phyloP scores from a whole-genome alignment of 2,113 vertebrate species.

The Indicator maculatus region DNA sequence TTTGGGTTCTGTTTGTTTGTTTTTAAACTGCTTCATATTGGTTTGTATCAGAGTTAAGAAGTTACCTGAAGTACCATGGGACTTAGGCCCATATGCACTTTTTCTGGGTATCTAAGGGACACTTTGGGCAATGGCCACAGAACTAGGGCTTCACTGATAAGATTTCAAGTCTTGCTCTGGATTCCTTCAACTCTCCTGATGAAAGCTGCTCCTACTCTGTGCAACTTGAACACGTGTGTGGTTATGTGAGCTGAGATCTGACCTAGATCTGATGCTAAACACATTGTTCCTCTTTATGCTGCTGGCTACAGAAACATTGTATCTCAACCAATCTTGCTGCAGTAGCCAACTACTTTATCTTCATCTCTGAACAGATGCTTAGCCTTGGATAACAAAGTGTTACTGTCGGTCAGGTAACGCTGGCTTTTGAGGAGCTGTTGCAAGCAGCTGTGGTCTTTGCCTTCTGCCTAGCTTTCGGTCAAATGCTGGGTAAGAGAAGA shows the following conservation, averaged over 20 bases:
- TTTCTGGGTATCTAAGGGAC: not conserved
- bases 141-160: not conserved
- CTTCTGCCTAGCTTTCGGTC: not conserved
- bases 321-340: slow-evolving; percentile 39
- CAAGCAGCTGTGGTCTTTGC: not conserved
- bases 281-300: slow-evolving; percentile 20
- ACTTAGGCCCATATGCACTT: not conserved
- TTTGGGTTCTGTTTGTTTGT: not conserved
- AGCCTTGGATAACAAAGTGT: slow-evolving; percentile 3
- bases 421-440: slow-evolving; percentile 39
- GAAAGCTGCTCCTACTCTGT: not conserved
- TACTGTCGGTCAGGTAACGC: not conserved
- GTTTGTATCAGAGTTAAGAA: not conserved
- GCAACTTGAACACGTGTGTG: not conserved
- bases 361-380: not conserved
- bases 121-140: not conserved
- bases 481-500: not conserved
- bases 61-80: not conserved
- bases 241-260: slow-evolving; percentile 54
- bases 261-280: slow-evolving; percentile 48
- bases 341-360: slow-evolving; percentile 44
- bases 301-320: slow-evolving; percentile 8
- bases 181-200: not conserved
- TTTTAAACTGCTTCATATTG: not conserved
- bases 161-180: slow-evolving; percentile 1